Base-by-base conservation (phyloP, 2,888 invertebrate species). In the Himalopsyche kuldschensis region DNA sequence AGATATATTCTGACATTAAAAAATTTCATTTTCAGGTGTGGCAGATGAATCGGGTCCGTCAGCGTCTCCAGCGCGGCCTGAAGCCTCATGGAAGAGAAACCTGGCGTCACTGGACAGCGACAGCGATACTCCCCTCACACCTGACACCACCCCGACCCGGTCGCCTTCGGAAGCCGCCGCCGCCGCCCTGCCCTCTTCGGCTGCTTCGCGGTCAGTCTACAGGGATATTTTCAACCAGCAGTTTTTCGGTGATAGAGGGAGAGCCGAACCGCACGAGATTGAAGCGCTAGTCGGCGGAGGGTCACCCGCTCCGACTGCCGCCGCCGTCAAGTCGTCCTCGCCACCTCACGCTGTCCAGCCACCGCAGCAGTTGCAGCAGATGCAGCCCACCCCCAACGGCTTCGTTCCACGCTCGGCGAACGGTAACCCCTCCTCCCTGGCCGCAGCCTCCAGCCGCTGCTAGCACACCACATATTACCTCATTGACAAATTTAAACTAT, bases 261-360 rank as follows among this genome's bases (percentile, higher is more conserved):
- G 82, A 4, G 85, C 82, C 41, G 85, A 84, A 6, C 85, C 85
- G 15, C 84, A 84, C 82, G 85, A 85, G 77, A 81, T 82, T 63
- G 85, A 86, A 69, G 84, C 86, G 47, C 81, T 86, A 20, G 85
- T 85, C 75, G 84, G 78, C 27, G 69, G 69, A 24, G 69, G 11
- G 3, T 55, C 55, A 24, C 69, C 69, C 10, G 30, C 48, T 80
- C 77, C 55, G 0, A 35, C 63, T 0, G 75, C 48, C 3, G 78
- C 83, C n/a, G 82, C 79, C 30, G 79, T 84, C 86, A 82, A 82
- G 87, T 90, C 89, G 89, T 90, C 90, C 89, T 41, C 79, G 6
- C 81, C 90, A 89, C 90, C 87, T 85, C 87, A 87, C 87, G 87
- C 82, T 86, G 87, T 85, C 81, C 84, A 75, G 15, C 46, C 30